These are phyloP conservation scores for Peucedramus taeniatus DNA, from an alignment of 2,113 vertebrate genomes.

Conservation along the genomic window DNA sequence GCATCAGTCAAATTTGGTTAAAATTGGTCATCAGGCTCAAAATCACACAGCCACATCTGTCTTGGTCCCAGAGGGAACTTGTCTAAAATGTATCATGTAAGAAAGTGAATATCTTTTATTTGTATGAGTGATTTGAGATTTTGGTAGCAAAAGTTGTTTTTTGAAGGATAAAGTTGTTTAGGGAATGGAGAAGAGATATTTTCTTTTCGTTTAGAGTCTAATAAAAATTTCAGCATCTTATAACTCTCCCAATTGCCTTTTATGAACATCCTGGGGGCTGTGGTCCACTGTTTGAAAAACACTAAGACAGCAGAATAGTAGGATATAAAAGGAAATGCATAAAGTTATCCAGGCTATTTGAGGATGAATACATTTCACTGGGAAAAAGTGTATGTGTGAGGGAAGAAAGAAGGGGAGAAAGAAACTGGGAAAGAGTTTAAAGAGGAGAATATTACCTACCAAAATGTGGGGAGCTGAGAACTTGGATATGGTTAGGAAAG, in stretches of 20 bases:
- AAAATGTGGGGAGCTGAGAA: neutral
- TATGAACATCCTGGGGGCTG: constrained; percentile 13
- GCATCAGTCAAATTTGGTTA: neutral
- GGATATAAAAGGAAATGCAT: neutral
- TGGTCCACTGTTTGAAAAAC: constrained; percentile 5
- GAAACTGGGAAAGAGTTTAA: neutral
- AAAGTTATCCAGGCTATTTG: neutral
- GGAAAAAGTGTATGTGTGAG: neutral
- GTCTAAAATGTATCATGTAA: neutral
- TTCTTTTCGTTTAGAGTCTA: neutral
- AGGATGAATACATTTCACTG: neutral
- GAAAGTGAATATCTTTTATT: neutral
- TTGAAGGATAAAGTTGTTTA: neutral
- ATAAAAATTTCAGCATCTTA: constrained; percentile 24
- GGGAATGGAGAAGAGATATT: neutral
- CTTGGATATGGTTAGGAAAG: neutral
- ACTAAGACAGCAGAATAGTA: neutral
- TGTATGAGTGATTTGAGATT: neutral
- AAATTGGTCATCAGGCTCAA: neutral
- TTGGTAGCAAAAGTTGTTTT: neutral
- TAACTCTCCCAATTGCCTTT: neutral
- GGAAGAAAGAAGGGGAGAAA: neutral
- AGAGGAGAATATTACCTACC: neutral
- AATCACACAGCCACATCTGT: neutral
- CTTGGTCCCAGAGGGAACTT: neutral